phyloP scores from a whole-genome alignment of 2,888 invertebrate genomes.

The Nematopogon swammerdamellus region DNA sequence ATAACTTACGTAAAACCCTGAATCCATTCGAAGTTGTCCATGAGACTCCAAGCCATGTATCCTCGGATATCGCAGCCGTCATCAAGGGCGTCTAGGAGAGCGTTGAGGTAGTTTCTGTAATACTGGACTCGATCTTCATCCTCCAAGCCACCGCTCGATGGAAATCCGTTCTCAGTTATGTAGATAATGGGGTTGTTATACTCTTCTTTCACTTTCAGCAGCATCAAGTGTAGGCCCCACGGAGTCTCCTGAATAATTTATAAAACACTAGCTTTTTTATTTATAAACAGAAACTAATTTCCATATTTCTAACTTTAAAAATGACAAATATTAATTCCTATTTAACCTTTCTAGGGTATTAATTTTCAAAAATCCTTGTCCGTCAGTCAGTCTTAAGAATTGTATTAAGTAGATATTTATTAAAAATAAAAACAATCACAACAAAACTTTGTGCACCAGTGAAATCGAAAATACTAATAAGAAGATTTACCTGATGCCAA shows the following conservation, averaged over 20 bases:
- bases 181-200: constrained; percentile 53
- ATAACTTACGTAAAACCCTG: constrained; percentile 52
- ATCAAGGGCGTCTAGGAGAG: constrained; percentile 35
- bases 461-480: no score
- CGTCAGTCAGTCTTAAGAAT: no score
- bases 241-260: no score
- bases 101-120: constrained; percentile 36
- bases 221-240: no score
- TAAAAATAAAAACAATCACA: no score
- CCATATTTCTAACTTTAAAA: no score
- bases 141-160: constrained; percentile 29
- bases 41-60: constrained; percentile 60
- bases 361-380: no score
- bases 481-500: constrained; percentile 14
- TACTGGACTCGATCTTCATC: constrained; percentile 44
- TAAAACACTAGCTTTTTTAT: neutral
- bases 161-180: constrained; percentile 61
- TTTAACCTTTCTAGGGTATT: neutral
- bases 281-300: neutral
- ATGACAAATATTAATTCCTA: neutral
- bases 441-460: no score
- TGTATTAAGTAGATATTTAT: no score
- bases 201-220: no score
- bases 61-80: constrained; percentile 44
- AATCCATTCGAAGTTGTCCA: constrained; percentile 66